A percentile compares a stretch with the other conserved stretches of the same genome.
Conservation (phyloP, 2,797 vertebrate species). For the Anisognathus igniventris region DNA sequence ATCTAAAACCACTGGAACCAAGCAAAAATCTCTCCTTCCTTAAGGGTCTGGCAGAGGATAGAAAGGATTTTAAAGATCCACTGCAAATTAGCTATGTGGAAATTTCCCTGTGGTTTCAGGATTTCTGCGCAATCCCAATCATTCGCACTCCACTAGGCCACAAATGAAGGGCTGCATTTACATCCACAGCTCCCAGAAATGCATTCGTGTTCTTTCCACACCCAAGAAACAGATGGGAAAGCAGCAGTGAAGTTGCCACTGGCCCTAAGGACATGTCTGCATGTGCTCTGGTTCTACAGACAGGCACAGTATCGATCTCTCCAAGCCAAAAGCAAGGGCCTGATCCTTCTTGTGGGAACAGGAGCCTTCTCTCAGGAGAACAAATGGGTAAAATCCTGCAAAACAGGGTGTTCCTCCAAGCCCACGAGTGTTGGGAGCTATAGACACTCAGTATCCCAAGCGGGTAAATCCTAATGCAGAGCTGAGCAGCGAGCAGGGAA, state of each 20-base stretch:
- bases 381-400: background rate
- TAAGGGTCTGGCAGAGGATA: background rate
- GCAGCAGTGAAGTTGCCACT: accelerated
- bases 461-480: background rate
- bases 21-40: background rate
- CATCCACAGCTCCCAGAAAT: background rate
- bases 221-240: background rate
- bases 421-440: accelerated
- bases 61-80: constrained; percentile 5
- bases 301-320: accelerated
- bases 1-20: background rate
- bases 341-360: background rate
- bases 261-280: accelerated
- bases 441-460: background rate
- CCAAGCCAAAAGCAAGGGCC: background rate
- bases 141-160: background rate
- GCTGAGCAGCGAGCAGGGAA: background rate
- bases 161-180: background rate
- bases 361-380: background rate
- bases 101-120: background rate
- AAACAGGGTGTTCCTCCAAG: background rate
- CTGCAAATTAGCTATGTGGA: background rate
- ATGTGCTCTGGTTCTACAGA: background rate
- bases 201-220: background rate
- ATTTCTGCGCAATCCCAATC: background rate